Evolutionary conservation across 2,113 vertebrate species (phyloP).

Genomic region (Rhea pennata): DNA sequence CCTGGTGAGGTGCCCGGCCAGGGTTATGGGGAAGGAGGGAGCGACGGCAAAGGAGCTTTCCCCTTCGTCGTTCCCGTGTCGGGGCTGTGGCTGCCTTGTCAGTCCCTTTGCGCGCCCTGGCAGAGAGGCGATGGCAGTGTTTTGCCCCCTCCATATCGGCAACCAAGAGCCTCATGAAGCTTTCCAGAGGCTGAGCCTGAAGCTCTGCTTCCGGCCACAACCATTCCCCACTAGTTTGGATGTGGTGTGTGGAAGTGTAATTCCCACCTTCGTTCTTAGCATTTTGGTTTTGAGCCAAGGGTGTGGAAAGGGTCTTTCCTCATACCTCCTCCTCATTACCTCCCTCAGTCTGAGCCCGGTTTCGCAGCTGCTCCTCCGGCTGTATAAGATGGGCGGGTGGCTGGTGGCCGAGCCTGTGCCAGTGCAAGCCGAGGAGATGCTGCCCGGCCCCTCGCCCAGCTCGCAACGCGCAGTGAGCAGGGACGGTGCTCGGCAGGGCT

Average conservation of each 20-base stretch:
- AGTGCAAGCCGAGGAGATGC: background rate
- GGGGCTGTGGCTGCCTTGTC: too few relatives aligned
- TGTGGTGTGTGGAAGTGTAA: too few relatives aligned
- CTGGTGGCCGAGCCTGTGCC: background rate
- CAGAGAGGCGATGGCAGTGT: background rate
- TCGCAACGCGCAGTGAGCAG: background rate
- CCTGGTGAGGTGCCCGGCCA: background rate
- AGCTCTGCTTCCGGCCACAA: background rate
- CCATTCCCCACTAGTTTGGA: background rate
- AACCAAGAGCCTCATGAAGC: background rate
- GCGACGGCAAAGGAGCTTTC: background rate
- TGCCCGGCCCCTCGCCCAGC: background rate
- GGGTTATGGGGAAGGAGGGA: background rate
- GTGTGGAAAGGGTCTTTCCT: accelerated
- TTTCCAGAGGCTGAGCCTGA: background rate
- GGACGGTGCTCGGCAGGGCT: background rate
- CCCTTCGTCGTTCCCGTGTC: too few relatives aligned
- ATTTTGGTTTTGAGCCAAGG: too few relatives aligned
- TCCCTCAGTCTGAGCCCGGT: background rate
- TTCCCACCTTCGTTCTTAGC: too few relatives aligned
- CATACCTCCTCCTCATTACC: background rate
- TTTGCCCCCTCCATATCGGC: background rate
- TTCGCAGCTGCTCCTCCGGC: background rate
- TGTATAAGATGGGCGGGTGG: background rate
- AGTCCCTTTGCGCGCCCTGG: background rate